Percentiles rank a stretch among this genome's conserved stretches.
phyloP scores from a whole-genome alignment of 2,113 vertebrate genomes.

The Azemiops feae region DNA sequence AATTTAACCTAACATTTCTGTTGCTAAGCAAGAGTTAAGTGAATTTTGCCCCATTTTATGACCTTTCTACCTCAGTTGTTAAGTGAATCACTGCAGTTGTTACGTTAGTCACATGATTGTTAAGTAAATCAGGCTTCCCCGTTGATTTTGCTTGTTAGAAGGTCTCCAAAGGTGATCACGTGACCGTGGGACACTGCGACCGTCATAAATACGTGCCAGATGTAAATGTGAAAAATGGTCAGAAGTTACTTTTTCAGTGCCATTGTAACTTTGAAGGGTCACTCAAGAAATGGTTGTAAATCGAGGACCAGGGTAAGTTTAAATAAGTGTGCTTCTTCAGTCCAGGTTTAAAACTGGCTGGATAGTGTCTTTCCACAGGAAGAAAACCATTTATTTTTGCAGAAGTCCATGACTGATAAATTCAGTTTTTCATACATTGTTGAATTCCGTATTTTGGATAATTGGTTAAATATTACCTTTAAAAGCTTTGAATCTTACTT shows the following conservation, averaged over 20 bases:
- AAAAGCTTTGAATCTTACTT: not conserved
- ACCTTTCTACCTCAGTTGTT: not conserved
- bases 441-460: not conserved
- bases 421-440: not conserved
- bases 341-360: not conserved
- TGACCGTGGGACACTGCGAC: too few species aligned
- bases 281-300: too few species aligned
- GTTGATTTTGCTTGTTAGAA: not conserved
- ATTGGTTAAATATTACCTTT: not conserved
- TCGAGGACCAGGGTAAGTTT: not conserved
- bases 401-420: not conserved
- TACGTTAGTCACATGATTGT: not conserved
- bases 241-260: too few species aligned
- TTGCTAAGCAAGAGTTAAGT: not conserved
- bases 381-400: not conserved
- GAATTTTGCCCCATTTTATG: not conserved
- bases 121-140: not conserved
- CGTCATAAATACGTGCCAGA: too few species aligned
- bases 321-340: not conserved
- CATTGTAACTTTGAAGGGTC: too few species aligned
- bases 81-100: not conserved
- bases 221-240: too few species aligned
- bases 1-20: not conserved
- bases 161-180: not conserved
- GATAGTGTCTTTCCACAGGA: not conserved